Percentiles rank a stretch among this genome's conserved stretches.
Conservation (phyloP, 2,797 vertebrate species). For the Fundulus diaphanus region DNA sequence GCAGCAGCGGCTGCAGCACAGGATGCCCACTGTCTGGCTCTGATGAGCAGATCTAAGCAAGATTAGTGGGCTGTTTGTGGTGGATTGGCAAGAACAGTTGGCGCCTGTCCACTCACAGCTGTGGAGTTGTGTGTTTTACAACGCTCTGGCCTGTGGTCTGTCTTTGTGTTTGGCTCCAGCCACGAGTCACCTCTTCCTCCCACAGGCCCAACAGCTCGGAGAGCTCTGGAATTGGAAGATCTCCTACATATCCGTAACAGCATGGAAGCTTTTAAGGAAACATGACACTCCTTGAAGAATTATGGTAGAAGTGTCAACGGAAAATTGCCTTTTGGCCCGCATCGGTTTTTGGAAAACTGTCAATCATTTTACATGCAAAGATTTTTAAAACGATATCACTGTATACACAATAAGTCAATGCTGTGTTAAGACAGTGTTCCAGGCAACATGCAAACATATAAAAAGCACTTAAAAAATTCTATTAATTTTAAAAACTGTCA, state of each 20-base stretch:
- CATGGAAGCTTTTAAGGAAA: constrained; percentile 72
- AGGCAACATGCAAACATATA: constrained; percentile 12
- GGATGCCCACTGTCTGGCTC: constrained; percentile 67
- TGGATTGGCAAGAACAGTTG: constrained; percentile 69
- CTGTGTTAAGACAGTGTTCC: not conserved
- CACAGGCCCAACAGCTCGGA: constrained; percentile 62
- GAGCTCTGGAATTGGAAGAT: constrained; percentile 59
- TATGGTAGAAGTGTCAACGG: constrained; percentile 39
- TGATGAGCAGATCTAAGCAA: constrained; percentile 74
- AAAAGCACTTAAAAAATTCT: constrained; percentile 8
- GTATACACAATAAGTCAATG: not conserved
- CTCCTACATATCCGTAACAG: constrained; percentile 55
- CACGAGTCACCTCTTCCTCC: constrained; percentile 62
- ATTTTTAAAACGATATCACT: not conserved
- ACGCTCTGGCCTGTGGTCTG: constrained; percentile 65
- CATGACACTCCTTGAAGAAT: constrained; percentile 57
- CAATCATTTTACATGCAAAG: constrained; percentile 1
- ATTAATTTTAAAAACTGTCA: constrained; percentile 23
- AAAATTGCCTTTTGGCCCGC: constrained; percentile 20
- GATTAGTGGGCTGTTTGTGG: constrained; percentile 76
- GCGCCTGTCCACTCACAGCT: constrained; percentile 79
- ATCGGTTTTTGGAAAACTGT: constrained; percentile 17
- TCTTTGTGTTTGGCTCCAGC: constrained; percentile 59
- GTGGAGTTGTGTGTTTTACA: constrained; percentile 80
- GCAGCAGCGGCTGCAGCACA: constrained; percentile 59